Base-by-base conservation (phyloP, 2,888 invertebrate species). In the Chaetogeoica ovagalla region DNA sequence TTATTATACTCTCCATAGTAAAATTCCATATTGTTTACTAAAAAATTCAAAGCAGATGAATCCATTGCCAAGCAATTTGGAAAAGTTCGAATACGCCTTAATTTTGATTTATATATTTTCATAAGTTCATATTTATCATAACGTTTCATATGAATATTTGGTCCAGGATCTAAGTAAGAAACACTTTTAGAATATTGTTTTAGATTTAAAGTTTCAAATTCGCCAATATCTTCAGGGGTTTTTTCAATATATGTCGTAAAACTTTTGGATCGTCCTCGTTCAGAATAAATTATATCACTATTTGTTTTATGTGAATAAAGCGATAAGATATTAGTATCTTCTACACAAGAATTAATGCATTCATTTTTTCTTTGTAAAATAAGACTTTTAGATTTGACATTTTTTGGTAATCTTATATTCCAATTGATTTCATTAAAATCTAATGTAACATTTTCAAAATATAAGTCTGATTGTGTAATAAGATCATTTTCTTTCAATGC, bases 21-120 rank as follows among this genome's bases (percentile, higher is more conserved):
- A 39, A 6, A 39, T 6, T 43, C 43, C 6, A 43, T 6, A 43
- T 43, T 6, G 43, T 43, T 43, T 9, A 70, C 39, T 62, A 77
- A 13, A 79, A 21, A 79, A 55, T 63, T 70, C 77, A 70, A 79
- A 13, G 62, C 69, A 57, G 55, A 23, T 39, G 70, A 39, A 63
- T 79, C 77, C 17, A 79, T 55, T 9, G 30, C 39, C 15, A 39
- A 55, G 55, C 77, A 79, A 43, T 79, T 63, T 8, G 77, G 77
- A 79, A 63, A 79, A n/a, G 70, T 79, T 63, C 77, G 30, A 23
- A 62, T 55, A 19, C 77, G 77, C 63, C 63, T 79, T 6, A 79
- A 63, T 63, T 70, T 23, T 23, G 19, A 17, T 70, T 70, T 70
- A 39, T 63, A 70, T 62, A 63, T 79, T 39, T 63, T 70, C 2